Percentiles rank a stretch among this genome's conserved stretches.
phyloP scores from a whole-genome alignment of 2,888 invertebrate species.

The Cataglyphis altisquamis region DNA sequence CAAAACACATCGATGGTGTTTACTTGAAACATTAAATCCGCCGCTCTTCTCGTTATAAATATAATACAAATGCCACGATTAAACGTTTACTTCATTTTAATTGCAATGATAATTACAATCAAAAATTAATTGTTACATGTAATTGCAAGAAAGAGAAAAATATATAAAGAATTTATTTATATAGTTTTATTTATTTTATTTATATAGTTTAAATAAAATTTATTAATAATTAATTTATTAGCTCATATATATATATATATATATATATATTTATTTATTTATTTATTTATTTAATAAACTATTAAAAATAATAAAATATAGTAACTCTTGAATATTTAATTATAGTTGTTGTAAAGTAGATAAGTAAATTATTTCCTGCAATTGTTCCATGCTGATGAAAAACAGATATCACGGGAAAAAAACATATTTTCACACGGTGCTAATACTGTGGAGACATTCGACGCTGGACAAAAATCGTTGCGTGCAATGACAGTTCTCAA shows the following conservation, averaged over 20 bases:
- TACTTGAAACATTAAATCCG: slow-evolving; percentile 19
- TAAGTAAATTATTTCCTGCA: background rate
- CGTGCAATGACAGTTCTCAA: slow-evolving; percentile 32
- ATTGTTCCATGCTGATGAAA: background rate
- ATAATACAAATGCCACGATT: background rate
- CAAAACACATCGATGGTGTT: slow-evolving; percentile 48
- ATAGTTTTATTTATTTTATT: background rate
- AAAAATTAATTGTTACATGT: background rate
- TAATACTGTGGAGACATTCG: slow-evolving; percentile 38
- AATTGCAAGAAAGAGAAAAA: background rate
- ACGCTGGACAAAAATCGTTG: slow-evolving; percentile 38
- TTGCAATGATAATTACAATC: background rate
- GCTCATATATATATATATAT: too few species aligned
- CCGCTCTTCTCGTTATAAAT: background rate
- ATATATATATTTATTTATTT: too few species aligned
- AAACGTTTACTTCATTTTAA: background rate
- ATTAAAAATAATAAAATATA: background rate
- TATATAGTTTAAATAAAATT: too few species aligned
- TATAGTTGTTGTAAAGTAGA: too few species aligned
- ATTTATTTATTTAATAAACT: background rate
- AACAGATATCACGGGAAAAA: slow-evolving; percentile 36
- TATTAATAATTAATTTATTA: too few species aligned
- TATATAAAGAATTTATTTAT: background rate
- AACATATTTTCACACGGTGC: slow-evolving; percentile 55
- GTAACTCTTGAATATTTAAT: too few species aligned